Evolutionary conservation across 2,113 vertebrate genomes (phyloP).

Genomic region (Notothenia coriiceps): DNA sequence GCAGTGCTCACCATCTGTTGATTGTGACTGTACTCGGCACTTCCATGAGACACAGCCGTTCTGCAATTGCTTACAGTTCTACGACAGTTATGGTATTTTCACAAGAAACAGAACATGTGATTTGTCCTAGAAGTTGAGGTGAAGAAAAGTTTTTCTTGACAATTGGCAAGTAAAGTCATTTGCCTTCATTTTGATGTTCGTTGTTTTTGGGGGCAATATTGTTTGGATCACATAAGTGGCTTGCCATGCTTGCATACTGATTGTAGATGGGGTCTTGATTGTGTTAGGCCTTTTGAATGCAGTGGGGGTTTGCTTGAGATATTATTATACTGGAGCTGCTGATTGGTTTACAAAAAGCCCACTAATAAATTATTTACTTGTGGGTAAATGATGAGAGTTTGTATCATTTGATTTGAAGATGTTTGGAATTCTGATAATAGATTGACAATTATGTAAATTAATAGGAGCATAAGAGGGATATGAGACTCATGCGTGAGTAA

Average conservation of each 20-base stretch:
- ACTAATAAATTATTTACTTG: background rate
- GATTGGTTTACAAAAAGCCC: background rate
- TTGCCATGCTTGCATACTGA: background rate
- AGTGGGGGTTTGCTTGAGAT: background rate
- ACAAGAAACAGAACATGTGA: background rate
- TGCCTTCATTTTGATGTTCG: background rate
- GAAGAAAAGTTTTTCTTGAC: background rate
- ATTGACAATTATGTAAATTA: background rate
- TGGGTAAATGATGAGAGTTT: background rate
- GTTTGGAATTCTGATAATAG: background rate
- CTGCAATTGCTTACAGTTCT: conserved; percentile 44
- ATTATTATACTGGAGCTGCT: background rate
- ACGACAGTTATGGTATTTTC: conserved; percentile 35
- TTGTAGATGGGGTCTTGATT: background rate
- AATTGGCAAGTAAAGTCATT: background rate
- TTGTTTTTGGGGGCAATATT: background rate
- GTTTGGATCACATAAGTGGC: background rate
- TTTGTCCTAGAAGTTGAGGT: conserved; percentile 1
- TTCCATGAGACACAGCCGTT: conserved; percentile 55
- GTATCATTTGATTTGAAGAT: background rate
- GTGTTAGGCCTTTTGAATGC: background rate
- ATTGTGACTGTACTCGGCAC: conserved; percentile 72
- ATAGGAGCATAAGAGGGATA: background rate
- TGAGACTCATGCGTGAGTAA: background rate
- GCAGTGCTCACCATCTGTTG: conserved; percentile 81